A percentile compares a stretch with the other conserved stretches of the same genome.
These are phyloP conservation scores for Serilophus lunatus DNA, from an alignment of 2,113 vertebrate species.

Conservation along the genomic window DNA sequence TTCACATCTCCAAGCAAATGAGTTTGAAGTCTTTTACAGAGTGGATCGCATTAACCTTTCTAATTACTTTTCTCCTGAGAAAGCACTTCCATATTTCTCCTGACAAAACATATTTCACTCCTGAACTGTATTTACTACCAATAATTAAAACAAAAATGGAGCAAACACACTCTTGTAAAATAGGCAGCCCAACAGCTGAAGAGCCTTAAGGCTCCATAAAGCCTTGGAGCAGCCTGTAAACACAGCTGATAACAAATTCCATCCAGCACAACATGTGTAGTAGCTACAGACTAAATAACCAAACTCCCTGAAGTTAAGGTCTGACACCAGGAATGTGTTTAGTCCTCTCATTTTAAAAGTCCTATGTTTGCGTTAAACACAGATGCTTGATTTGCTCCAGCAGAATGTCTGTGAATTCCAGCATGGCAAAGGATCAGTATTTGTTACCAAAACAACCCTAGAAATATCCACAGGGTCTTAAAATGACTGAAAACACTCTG, in stretches of 20 bases:
- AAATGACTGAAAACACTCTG: neutral
- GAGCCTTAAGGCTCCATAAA: neutral
- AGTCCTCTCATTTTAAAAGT: neutral
- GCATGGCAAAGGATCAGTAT: neutral
- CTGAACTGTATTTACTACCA: neutral
- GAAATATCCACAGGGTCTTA: neutral
- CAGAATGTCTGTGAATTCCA: neutral
- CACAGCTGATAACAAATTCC: neutral
- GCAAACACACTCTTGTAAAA: neutral
- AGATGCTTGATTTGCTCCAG: neutral
- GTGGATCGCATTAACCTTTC: constrained; percentile 55
- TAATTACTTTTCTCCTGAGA: constrained; percentile 59
- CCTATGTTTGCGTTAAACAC: neutral
- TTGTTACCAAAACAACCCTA: neutral
- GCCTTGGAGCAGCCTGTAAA: neutral
- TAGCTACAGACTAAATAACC: neutral
- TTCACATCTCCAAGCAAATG: constrained; percentile 32
- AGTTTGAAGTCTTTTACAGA: neutral
- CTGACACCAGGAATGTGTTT: neutral
- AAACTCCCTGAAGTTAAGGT: neutral
- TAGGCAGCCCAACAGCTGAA: neutral
- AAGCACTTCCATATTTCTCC: constrained; percentile 48
- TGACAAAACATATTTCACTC: constrained; percentile 36
- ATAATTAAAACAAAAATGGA: neutral
- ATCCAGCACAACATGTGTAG: neutral